phyloP scores from a whole-genome alignment of 2,797 vertebrate genomes.

The Peromyscus aztecus region DNA sequence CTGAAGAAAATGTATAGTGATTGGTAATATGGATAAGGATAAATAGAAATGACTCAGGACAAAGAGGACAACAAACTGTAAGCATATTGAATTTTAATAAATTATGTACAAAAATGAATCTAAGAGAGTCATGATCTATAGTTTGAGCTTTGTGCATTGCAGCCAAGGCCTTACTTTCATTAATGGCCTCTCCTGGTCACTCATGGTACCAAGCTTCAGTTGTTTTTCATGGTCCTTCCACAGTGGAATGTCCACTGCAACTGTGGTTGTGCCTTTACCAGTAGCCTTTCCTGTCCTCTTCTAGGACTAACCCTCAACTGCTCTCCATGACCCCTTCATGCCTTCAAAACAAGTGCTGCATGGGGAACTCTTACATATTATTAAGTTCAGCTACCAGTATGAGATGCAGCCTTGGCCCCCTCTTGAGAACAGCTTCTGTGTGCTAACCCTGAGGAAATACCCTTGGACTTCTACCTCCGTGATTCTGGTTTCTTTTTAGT shows the following conservation, averaged over 20 bases:
- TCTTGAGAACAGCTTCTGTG: neutral
- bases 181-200: neutral
- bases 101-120: neutral
- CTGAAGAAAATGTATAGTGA: neutral
- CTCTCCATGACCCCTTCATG: neutral
- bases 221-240: neutral
- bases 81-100: constrained; percentile 31
- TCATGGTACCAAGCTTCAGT: neutral
- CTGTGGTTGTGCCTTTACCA: neutral
- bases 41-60: neutral
- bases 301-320: neutral
- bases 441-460: neutral
- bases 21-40: neutral
- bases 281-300: neutral
- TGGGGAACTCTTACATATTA: too few species aligned
- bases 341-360: neutral
- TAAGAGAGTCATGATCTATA: neutral
- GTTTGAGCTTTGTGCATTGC: neutral
- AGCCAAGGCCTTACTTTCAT: neutral
- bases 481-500: neutral
- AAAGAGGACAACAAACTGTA: neutral
- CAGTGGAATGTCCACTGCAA: neutral
- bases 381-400: neutral
- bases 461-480: neutral
- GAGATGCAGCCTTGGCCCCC: neutral